Evolutionary conservation across 2,888 invertebrate species (phyloP).

Genomic region (Himalopsyche japonica): DNA sequence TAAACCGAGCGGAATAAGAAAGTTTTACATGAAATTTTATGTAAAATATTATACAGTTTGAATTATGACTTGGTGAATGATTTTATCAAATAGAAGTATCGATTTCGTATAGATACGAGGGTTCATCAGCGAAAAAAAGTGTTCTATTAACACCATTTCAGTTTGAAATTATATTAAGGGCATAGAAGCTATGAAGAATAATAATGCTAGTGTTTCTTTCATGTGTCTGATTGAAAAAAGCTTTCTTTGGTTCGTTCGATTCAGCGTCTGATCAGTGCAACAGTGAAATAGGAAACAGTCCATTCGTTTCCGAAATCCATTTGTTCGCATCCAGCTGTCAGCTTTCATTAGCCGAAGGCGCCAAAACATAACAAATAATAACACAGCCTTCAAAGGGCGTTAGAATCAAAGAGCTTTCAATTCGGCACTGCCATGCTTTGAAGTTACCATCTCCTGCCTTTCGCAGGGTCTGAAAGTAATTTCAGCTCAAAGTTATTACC

Average conservation of each 20-base stretch:
- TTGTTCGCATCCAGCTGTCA: conserved; percentile 25
- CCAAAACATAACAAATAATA: conserved; percentile 30
- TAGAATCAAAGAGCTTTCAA: conserved; percentile 36
- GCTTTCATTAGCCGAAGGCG: conserved; percentile 24
- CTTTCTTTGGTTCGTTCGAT: background rate
- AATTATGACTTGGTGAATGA: too few species aligned
- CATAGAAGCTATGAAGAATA: background rate
- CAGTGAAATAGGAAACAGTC: background rate
- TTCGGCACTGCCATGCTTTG: conserved; percentile 29
- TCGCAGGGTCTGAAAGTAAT: background rate
- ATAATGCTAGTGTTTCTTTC: background rate
- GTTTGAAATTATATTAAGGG: background rate
- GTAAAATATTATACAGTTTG: too few species aligned
- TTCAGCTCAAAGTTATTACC: background rate
- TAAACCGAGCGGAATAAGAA: too few species aligned
- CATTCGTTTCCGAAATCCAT: conserved; percentile 18
- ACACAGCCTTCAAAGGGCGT: conserved; percentile 27
- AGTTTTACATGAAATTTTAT: too few species aligned
- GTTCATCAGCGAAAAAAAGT: background rate
- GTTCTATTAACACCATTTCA: background rate
- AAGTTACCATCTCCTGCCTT: conserved; percentile 15
- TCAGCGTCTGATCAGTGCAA: background rate
- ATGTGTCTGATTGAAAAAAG: background rate
- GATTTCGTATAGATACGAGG: too few species aligned
- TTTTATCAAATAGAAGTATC: too few species aligned